Evolutionary conservation across 1,140 invertebrate genomes (phyloP), one percentile per base, ranked within the genome.

Genomic region (Monochamus saltuarius): DNA sequence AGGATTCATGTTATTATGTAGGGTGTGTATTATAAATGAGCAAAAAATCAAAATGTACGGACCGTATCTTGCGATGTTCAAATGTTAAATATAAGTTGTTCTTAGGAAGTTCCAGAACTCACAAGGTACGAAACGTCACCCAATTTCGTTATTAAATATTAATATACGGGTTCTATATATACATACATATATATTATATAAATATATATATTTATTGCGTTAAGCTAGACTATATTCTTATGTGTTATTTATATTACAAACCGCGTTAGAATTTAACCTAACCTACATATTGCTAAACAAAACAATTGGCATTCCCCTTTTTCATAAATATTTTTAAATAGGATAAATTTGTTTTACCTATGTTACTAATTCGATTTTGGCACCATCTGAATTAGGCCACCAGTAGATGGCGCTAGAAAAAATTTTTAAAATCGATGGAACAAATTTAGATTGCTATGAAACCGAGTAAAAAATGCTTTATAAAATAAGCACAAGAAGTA

Each of bases 31-130:
- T 56, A 45, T 67, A 73, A 75, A 75, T 72, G 73, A 75, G 73
- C 73, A 70, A 59, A 75, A 73, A 75, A 75, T 75, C 73, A 75
- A 75, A 51, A 73, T 74, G 66, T 63, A 64, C 56, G 69, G 59
- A 42, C 50, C 64, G 46, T 67, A 64, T 64, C 70, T 68, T 61
- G 70, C 58, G 65, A 63, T 54, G 67, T 73, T 71, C 69, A 56
- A 56, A 43, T 70, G 70, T 75, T 71, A 73, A 73, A 68, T 70
- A 68, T 72, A 72, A 71, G 66, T 73, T 75, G 72, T 74, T 74
- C 60, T 67, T 75, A 74, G 69, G 62, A 73, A 70, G 70, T 74
- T 74, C 69, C 70, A 69, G 65, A 70, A 74, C 66, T 71, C 59
- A 57, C 71, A 58, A 55, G 71, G 69, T 68, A 69, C 56, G 65